phyloP scores from a whole-genome alignment of 2,113 vertebrate genomes.

The Periophthalmodon schlosseri region DNA sequence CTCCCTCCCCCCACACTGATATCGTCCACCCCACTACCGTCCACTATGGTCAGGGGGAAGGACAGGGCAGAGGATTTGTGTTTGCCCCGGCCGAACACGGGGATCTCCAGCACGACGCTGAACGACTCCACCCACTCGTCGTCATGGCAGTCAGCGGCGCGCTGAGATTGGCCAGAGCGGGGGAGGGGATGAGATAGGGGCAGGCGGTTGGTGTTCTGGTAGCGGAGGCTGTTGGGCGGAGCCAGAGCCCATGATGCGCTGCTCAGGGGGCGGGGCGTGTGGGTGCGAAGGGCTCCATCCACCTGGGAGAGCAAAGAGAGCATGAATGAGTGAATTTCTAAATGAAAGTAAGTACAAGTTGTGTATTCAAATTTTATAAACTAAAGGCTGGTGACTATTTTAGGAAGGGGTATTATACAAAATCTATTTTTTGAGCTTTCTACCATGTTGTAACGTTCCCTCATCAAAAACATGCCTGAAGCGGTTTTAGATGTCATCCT shows the following conservation, averaged over 20 bases:
- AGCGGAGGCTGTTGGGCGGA: conserved; percentile 69
- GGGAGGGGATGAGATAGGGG: conserved; percentile 51
- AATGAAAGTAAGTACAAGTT: no score
- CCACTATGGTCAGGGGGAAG: conserved; percentile 74
- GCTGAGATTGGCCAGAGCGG: conserved; percentile 51
- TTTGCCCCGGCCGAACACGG: conserved; percentile 40
- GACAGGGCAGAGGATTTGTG: conserved; percentile 48
- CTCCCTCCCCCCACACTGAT: conserved; percentile 56
- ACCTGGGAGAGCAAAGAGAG: conserved; percentile 36
- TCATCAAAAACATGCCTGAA: no score
- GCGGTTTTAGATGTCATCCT: no score
- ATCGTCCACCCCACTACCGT: conserved; percentile 77
- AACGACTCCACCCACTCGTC: conserved; percentile 66
- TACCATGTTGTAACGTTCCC: no score
- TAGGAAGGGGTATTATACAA: no score
- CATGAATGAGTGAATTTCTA: no score
- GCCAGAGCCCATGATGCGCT: conserved; percentile 70
- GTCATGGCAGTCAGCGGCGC: conserved; percentile 10
- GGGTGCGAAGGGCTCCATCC: conserved; percentile 44
- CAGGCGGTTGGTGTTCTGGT: conserved; percentile 58
- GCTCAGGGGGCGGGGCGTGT: conserved; percentile 54
- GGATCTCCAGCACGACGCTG: conserved; percentile 67
- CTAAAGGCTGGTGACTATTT: no score
- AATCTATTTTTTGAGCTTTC: no score
- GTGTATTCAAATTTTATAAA: no score